Evolutionary conservation across 1,140 invertebrate genomes (phyloP).

Genomic region (Hylaeus anthracinus): DNA sequence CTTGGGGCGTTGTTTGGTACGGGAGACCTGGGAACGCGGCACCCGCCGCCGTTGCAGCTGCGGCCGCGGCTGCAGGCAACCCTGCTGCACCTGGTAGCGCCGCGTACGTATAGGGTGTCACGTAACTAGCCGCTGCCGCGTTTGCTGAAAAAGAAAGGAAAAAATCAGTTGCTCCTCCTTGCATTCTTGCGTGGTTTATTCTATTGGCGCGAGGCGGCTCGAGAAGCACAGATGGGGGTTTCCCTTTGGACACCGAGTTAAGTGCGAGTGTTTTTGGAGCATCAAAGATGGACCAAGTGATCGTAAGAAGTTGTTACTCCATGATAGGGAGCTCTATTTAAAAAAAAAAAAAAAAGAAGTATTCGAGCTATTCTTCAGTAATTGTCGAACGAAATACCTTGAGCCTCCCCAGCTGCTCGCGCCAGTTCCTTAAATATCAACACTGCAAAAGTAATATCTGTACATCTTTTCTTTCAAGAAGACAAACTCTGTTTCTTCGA

Average conservation of each 20-base stretch:
- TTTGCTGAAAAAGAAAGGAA: conserved; percentile 71
- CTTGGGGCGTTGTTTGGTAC: conserved; percentile 84
- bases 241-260: too few relatives aligned
- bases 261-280: too few relatives aligned
- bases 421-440: background rate
- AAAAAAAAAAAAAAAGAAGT: too few relatives aligned
- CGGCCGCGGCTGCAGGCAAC: conserved; percentile 81
- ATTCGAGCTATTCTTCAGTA: too few relatives aligned
- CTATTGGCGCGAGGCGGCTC: background rate
- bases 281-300: too few relatives aligned
- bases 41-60: conserved; percentile 74
- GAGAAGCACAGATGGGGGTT: too few relatives aligned
- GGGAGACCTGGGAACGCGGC: conserved; percentile 84
- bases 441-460: background rate
- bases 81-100: conserved; percentile 83
- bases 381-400: too few relatives aligned
- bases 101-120: conserved; percentile 87
- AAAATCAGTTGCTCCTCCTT: background rate
- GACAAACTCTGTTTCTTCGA: background rate
- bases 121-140: conserved; percentile 84
- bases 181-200: too few relatives aligned
- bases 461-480: background rate
- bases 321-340: too few relatives aligned
- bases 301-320: too few relatives aligned
- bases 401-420: background rate